A percentile compares a stretch with the other conserved stretches of the same genome.
These are phyloP conservation scores for Trichonephila clavipes DNA, from an alignment of 1,140 invertebrate species.

Conservation along the genomic window DNA sequence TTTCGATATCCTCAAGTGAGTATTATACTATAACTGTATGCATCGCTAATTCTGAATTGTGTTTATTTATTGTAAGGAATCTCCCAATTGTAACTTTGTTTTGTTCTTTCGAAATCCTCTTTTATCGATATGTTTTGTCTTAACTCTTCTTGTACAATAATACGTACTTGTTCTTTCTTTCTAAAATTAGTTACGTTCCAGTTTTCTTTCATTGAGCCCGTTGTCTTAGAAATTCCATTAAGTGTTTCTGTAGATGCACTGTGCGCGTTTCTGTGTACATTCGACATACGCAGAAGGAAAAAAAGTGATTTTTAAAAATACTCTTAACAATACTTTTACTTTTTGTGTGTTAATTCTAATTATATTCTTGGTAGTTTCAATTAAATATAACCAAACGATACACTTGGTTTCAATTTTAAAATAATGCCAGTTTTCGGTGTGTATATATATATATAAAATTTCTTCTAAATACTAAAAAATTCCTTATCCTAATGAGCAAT, in stretches of 20 bases:
- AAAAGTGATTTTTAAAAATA: background rate
- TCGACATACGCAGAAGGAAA: too few relatives aligned
- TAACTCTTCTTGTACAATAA: background rate
- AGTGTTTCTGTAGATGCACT: background rate
- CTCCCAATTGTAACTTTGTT: background rate
- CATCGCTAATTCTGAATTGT: background rate
- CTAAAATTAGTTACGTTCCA: conserved; percentile 61
- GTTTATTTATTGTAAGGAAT: conserved; percentile 12
- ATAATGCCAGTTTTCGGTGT: too few relatives aligned
- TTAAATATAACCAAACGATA: too few relatives aligned
- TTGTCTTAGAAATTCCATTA: background rate
- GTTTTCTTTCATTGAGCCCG: conserved; percentile 13
- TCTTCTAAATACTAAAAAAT: too few relatives aligned
- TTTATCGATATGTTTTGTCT: background rate
- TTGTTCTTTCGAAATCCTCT: background rate
- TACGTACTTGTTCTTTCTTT: background rate
- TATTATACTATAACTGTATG: background rate
- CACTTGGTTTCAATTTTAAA: too few relatives aligned
- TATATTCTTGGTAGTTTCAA: too few relatives aligned
- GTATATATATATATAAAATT: too few relatives aligned
- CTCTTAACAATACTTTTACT: too few relatives aligned
- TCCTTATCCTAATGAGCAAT: too few relatives aligned
- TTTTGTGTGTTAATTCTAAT: too few relatives aligned
- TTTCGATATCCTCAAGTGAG: background rate
- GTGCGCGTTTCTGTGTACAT: background rate